Base-by-base conservation (phyloP, 2,113 vertebrate species). In the Melanerpes formicivorus region DNA sequence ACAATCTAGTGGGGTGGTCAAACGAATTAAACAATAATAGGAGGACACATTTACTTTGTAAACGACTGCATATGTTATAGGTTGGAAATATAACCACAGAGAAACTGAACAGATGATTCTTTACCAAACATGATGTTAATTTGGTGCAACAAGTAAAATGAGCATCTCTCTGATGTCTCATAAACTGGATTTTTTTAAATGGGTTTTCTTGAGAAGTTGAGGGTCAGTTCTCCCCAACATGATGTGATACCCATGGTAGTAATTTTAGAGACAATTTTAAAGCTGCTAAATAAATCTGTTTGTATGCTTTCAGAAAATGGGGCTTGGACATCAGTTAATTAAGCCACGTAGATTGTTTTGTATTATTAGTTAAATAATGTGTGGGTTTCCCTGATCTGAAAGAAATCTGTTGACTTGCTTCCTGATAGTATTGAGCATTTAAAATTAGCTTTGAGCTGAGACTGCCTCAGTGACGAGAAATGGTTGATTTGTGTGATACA, bases 71-170 rank as follows among this genome's bases (percentile, higher is more conserved):
- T 69, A 14, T 40, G 11, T 32, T 56, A 9, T 7, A 30, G 32
- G 3, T 10, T 62, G 30, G 29, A 34, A 73, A 78, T 18, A 18
- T 48, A 19, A 54, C 18, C 26, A 44, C 11, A 7, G 13, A 83
- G n/a, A 44, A 80, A 79, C 22, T 34, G 10, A 50, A 40, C 5
- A 48, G 42, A 30, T 67, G 6, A 11, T 87, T 80, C 50, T 30
- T 77, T 78, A 29, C 55, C n/a, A 83, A 80, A 73, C 3, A 1
- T 59, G 17, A 75, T 25, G 40, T 30, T 67, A 60, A 30, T 90
- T 76, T 64, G 12, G 18, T 79, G 79, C 90, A 96, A 93, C 93
- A 97, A 90, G 95, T 92, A 58, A 76, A 85, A 70, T 8, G 17
- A 14, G 5, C 15, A 30, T 44, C 6, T 64, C 29, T 92, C 50